phyloP scores from a whole-genome alignment of 2,888 invertebrate species.

The Arctia plantaginis region DNA sequence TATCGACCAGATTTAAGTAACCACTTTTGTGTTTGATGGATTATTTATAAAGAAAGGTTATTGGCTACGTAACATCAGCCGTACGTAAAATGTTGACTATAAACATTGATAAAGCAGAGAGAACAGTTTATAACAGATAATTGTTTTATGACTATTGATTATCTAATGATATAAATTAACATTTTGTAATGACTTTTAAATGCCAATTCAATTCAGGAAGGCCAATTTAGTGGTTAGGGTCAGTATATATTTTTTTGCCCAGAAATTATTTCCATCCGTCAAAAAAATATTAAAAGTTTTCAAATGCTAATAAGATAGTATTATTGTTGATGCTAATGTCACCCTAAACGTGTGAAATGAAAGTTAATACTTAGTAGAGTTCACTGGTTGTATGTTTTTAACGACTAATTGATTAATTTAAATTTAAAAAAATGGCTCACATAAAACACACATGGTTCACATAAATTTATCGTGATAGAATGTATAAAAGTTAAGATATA shows the following conservation, averaged over 20 bases:
- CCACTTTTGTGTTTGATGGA: neutral
- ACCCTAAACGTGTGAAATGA: no score
- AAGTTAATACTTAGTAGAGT: no score
- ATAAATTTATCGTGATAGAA: neutral
- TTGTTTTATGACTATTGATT: neutral
- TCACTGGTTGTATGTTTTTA: no score
- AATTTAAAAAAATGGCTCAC: neutral
- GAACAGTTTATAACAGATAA: neutral
- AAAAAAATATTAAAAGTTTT: no score
- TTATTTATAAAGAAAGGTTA: neutral
- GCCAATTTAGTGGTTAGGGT: no score
- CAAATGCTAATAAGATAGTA: no score
- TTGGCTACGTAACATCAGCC: neutral
- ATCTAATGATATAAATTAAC: neutral
- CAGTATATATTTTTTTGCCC: no score
- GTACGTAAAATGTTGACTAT: neutral
- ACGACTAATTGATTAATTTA: no score
- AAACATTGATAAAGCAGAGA: neutral
- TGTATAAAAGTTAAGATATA: neutral
- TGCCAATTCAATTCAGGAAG: no score
- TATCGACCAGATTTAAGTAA: neutral
- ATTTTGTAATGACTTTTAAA: neutral
- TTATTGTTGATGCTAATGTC: no score
- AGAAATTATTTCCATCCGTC: neutral
- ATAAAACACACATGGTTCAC: neutral